Base-by-base conservation (phyloP, 2,113 vertebrate species). In the Capreolus pygargus region DNA sequence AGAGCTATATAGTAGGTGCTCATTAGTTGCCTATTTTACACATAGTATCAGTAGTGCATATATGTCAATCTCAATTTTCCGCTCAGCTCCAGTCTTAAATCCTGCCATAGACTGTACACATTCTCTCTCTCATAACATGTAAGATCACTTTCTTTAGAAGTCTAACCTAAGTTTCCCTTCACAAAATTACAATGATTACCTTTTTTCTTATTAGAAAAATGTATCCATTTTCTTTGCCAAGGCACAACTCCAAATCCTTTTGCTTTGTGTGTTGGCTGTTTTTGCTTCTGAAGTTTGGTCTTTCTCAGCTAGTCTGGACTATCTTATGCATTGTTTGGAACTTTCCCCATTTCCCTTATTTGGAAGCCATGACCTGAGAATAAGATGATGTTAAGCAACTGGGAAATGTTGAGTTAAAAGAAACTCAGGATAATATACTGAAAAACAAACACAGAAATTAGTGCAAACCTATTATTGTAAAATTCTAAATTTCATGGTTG, bases 351-450 rank as follows among this genome's bases (percentile, higher is more conserved):
- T 95, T 93, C 8, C n/a, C 16, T 81, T 79, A 67, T 55, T 83
- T 86, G 60, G 36, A 76, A 91, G 36, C 28, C 23, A 64, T 64
- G 52, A 50, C 25, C 10, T 61, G 52, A 85, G 96, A 86, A 27
- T 74, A 96, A 83, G 61, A 61, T 23, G 74, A 36, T 70, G 23
- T 76, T 54, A 95, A 92, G 86, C 96, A 43, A 43, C 55, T 21
- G 52, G 43, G 50, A 91, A 74, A 76, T 64, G 17, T 27, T 61
- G 50, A 84, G 39, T 90, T 88, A 86, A 91, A 91, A 86, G 43
- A 90, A 94, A 86, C 78, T 60, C 2, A 28, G 45, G 81, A n/a
- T n/a, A 10, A 70, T 50, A 88, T 67, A 27, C 88, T 17, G 39
- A 83, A 92, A 92, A 39, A 14, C 39, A 86, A n/a, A 39, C 10